phyloP scores from a whole-genome alignment of 2,888 invertebrate genomes.

The Leptopilina syphax region DNA sequence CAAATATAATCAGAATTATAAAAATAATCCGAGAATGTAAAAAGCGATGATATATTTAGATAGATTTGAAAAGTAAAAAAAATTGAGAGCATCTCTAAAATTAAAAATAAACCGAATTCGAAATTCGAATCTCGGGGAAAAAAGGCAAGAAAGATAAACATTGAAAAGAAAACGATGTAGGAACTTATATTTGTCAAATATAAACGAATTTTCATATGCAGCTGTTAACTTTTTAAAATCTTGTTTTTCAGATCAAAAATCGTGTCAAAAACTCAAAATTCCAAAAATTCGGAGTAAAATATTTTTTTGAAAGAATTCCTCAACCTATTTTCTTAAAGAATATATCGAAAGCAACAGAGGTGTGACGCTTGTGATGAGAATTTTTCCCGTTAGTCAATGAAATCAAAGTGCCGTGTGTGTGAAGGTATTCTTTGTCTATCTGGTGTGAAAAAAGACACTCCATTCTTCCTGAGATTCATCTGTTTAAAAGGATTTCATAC shows the following conservation, averaged over 20 bases:
- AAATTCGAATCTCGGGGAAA: background rate
- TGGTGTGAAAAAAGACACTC: background rate
- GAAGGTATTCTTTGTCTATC: constrained; percentile 21
- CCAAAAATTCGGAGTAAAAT: background rate
- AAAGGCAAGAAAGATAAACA: background rate
- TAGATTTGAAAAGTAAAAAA: background rate
- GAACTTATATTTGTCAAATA: background rate
- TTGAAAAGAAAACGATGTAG: background rate
- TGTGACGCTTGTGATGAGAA: constrained; percentile 14
- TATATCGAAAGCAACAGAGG: constrained; percentile 7
- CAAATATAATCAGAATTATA: background rate
- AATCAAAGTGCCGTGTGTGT: constrained; percentile 11
- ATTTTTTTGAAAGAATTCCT: background rate
- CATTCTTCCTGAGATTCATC: background rate
- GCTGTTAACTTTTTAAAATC: background rate
- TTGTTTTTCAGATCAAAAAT: background rate
- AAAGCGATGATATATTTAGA: background rate
- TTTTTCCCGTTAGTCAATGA: constrained; percentile 28
- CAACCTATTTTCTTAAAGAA: background rate
- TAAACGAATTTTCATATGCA: background rate
- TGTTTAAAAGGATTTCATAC: background rate
- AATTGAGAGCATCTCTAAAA: background rate
- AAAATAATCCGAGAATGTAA: background rate
- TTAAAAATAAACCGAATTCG: background rate
- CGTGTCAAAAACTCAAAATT: background rate